A percentile compares a stretch with the other conserved stretches of the same genome.
phyloP scores from a whole-genome alignment of 2,888 invertebrate species.

The Drosophila pegasa region DNA sequence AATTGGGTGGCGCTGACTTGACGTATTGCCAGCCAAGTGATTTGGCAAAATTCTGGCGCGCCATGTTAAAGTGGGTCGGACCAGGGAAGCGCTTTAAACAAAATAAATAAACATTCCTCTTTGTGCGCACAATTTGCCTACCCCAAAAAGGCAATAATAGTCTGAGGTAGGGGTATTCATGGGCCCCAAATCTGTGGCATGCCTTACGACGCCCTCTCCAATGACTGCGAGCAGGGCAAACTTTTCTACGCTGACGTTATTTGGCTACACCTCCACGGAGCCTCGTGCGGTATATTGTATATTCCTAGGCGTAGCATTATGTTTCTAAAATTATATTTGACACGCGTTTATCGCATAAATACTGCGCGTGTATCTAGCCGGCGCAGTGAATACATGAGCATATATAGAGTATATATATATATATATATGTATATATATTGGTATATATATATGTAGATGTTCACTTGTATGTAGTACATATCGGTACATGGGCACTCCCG shows the following conservation, averaged over 20 bases:
- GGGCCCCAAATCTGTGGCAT: slow-evolving; percentile 12
- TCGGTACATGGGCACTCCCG: slow-evolving; percentile 8
- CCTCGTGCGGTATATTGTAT: slow-evolving; percentile 29
- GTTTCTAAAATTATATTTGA: slow-evolving; percentile 59
- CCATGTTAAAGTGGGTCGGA: slow-evolving; percentile 27
- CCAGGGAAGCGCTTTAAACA: slow-evolving; percentile 21
- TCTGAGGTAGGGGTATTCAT: slow-evolving; percentile 4
- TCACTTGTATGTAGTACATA: slow-evolving; percentile 26
- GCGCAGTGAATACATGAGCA: slow-evolving; percentile 1
- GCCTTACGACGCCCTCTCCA: slow-evolving; percentile 17
- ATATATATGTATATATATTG: not conserved
- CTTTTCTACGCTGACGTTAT: slow-evolving; percentile 7
- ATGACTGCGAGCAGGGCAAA: slow-evolving; percentile 11
- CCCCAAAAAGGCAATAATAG: not conserved
- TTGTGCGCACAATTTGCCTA: slow-evolving; percentile 26
- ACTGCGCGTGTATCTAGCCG: slow-evolving; percentile 47
- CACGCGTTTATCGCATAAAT: slow-evolving; percentile 66
- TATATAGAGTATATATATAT: not conserved
- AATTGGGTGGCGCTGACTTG: slow-evolving; percentile 50
- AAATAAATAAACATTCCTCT: slow-evolving; percentile 24
- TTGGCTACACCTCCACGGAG: slow-evolving; percentile 2
- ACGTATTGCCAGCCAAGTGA: slow-evolving; percentile 33
- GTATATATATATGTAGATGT: slow-evolving; percentile 6
- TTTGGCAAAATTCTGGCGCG: slow-evolving; percentile 8
- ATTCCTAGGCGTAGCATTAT: slow-evolving; percentile 43